Percentiles rank a stretch among this genome's conserved stretches.
Evolutionary conservation across 2,113 vertebrate genomes (phyloP).

Genomic region (Gavialis gangeticus): DNA sequence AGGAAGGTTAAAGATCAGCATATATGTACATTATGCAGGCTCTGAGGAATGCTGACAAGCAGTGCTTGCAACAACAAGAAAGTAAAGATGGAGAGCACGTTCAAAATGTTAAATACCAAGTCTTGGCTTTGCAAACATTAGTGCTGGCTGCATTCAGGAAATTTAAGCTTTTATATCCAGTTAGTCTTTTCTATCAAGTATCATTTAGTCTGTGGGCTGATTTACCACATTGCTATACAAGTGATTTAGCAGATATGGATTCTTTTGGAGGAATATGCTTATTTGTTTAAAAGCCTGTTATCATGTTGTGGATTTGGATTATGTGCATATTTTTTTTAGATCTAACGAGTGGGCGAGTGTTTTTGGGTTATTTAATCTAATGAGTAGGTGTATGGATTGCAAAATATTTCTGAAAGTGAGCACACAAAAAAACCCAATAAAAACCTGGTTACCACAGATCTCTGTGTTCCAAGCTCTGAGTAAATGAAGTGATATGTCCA

Average conservation of each 20-base stretch:
- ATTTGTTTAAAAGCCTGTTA: conserved; percentile 59
- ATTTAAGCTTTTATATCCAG: conserved; percentile 46
- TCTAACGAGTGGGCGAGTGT: conserved; percentile 30
- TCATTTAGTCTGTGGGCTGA: conserved; percentile 37
- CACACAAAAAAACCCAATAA: not conserved
- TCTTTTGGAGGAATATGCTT: conserved; percentile 43
- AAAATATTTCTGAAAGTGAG: conserved; percentile 56
- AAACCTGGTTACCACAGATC: not conserved
- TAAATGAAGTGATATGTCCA: conserved; percentile 64
- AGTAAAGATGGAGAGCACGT: conserved; percentile 23
- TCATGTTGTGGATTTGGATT: conserved; percentile 50
- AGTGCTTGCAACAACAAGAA: conserved; percentile 47
- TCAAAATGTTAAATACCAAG: conserved; percentile 17
- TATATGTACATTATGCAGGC: conserved; percentile 58
- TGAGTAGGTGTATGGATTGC: conserved; percentile 56
- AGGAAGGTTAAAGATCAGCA: conserved; percentile 60
- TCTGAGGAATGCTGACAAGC: conserved; percentile 61
- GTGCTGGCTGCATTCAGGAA: conserved; percentile 49
- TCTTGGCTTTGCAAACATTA: conserved; percentile 52
- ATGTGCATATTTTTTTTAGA: not conserved
- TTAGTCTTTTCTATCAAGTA: conserved; percentile 47
- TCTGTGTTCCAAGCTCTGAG: not conserved
- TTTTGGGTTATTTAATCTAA: not conserved
- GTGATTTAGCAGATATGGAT: conserved; percentile 46
- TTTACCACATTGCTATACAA: conserved; percentile 36